Evolutionary conservation across 92 coral and sea anemone species (phyloP).

Genomic region (Epizoanthus ramosus): DNA sequence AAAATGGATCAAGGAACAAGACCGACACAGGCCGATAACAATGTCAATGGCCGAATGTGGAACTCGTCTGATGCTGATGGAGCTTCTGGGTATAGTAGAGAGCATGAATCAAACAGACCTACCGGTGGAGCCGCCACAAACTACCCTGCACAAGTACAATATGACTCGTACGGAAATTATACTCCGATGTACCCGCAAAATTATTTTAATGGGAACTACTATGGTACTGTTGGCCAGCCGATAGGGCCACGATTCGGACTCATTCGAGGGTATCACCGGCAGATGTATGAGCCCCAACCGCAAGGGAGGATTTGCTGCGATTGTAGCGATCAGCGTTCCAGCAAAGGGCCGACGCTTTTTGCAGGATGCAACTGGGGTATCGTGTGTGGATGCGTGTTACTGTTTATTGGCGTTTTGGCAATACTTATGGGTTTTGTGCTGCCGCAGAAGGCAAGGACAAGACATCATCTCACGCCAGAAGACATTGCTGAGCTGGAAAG

Average conservation of each 20-base stretch:
- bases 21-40: not conserved
- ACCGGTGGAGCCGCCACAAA: not conserved
- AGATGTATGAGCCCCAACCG: constrained; percentile 81
- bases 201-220: not conserved
- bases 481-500: constrained; percentile 54
- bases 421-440: constrained; percentile 77
- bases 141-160: constrained; percentile 18
- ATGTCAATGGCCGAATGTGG: not conserved
- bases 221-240: not conserved
- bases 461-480: constrained; percentile 39
- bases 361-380: constrained; percentile 77
- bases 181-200: constrained; percentile 32
- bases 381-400: constrained; percentile 67
- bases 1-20: not conserved
- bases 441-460: constrained; percentile 57
- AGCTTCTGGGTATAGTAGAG: not conserved
- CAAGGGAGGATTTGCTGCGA: constrained; percentile 68
- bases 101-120: not conserved
- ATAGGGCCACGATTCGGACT: constrained; percentile 80
- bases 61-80: not conserved
- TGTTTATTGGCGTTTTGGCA: constrained; percentile 78
- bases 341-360: constrained; percentile 20
- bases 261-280: constrained; percentile 93
- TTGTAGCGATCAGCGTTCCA: constrained; percentile 45
- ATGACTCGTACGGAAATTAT: constrained; percentile 11